Evolutionary conservation across 2,797 vertebrate species (phyloP).

Genomic region (Micropoecilia bifurca): DNA sequence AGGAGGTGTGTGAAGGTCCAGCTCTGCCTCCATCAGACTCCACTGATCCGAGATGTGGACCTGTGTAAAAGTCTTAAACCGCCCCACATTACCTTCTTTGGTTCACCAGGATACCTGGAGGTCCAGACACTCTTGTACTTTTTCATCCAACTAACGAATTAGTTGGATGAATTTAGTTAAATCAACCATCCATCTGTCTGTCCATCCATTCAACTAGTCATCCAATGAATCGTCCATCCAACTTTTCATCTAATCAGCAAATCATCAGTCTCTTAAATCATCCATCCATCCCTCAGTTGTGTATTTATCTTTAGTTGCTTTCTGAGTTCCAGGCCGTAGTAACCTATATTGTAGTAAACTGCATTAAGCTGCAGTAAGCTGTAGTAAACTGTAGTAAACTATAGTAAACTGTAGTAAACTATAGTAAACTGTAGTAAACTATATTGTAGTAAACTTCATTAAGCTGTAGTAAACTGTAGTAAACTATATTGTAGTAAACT

Average conservation of each 20-base stretch:
- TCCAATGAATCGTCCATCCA: background rate
- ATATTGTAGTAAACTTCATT: too few species aligned
- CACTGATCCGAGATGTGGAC: background rate
- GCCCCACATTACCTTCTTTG: background rate
- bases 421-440: too few species aligned
- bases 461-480: too few species aligned
- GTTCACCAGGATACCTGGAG: background rate
- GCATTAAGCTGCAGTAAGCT: too few species aligned
- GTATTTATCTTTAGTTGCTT: too few species aligned
- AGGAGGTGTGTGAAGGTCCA: conserved; percentile 64
- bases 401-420: too few species aligned
- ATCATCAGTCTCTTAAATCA: background rate
- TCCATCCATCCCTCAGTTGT: background rate
- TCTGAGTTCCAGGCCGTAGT: background rate
- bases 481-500: too few species aligned
- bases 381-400: too few species aligned
- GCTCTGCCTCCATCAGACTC: conserved; percentile 29
- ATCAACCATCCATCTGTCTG: background rate
- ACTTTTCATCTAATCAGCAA: background rate
- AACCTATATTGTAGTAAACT: too few species aligned
- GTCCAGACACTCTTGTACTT: background rate
- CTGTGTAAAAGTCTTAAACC: conserved; percentile 5
- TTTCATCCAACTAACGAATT: background rate
- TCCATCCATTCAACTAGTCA: background rate
- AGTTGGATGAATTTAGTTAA: too few species aligned